Base-by-base conservation (phyloP, 2,113 vertebrate species). In the Noctilio leporinus region DNA sequence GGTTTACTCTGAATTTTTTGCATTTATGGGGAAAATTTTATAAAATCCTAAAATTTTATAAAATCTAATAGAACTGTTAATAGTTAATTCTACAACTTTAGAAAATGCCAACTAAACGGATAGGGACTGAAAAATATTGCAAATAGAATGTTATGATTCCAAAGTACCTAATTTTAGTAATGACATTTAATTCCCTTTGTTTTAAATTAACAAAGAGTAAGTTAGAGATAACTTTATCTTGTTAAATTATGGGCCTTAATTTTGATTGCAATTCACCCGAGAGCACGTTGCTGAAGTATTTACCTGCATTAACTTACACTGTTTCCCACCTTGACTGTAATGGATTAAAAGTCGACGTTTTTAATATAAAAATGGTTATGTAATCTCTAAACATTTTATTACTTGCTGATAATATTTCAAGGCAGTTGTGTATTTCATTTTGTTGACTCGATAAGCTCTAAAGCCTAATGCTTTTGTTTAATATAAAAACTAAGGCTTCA, bases 291-390 rank as follows among this genome's bases (percentile, higher is more conserved):
- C 88, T 95, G 67, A 70, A 38, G 1, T 22, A 35, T 95, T 97
- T 97, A 95, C 94, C 89, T 96, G 80, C 51, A 49, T 67, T 97
- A 96, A 92, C 96, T 98, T 97, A 59, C 57, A 72, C 35, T 22
- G 33, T 69, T 69, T 96, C 83, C 95, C 38, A 97, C 55, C 80
- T 78, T 26, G 38, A 85, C 59, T 92, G n/a, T 33, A 90, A 57
- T 83, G 57, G 19, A 22, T 35, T 26, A 7, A 95, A 97, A 94
- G 20, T 30, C 40, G 64, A 73, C 67, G n/a, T 85, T 96, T 53
- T 73, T 93, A 97, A 97, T 80, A 81, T 85, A 80, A 83, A 91
- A 84, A 49, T 20, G 65, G 30, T 86, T 19, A 12, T 57, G 30
- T 94, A 40, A 40, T 80, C 64, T 94, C 70, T 91, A 96, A 95